A percentile compares a stretch with the other conserved stretches of the same genome.
phyloP scores from a whole-genome alignment of 2,797 vertebrate genomes.

The Artibeus lituratus region DNA sequence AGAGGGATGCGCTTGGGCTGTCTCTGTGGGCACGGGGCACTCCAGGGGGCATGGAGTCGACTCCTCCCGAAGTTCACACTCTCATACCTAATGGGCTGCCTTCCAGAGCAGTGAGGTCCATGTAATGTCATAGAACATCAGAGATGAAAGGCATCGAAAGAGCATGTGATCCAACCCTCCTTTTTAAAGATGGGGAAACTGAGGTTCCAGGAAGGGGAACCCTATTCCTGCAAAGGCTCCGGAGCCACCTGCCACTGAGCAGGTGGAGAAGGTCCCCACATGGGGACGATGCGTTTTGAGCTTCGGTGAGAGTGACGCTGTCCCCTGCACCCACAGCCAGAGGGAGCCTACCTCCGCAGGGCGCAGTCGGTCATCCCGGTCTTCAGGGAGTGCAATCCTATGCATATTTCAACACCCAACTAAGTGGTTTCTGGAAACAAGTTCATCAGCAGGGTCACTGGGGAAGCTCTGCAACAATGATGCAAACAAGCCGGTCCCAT shows the following conservation, averaged over 20 bases:
- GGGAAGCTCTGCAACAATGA: background rate
- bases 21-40: background rate
- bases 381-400: background rate
- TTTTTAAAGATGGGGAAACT: conserved; percentile 1
- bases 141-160: background rate
- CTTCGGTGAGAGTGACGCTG: background rate
- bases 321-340: background rate
- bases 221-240: background rate
- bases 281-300: background rate
- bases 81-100: background rate
- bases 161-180: background rate
- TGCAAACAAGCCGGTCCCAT: background rate
- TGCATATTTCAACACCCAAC: background rate
- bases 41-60: background rate
- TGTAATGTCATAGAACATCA: background rate
- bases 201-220: background rate
- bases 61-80: background rate
- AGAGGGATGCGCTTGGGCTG: background rate
- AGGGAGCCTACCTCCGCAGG: background rate
- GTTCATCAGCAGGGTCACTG: background rate
- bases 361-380: background rate
- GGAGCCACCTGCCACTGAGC: background rate
- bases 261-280: background rate
- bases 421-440: background rate
- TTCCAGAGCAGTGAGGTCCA: background rate